A percentile compares a stretch with the other conserved stretches of the same genome.
Evolutionary conservation across 2,797 vertebrate species (phyloP).

Genomic region (Oophaga sylvatica): DNA sequence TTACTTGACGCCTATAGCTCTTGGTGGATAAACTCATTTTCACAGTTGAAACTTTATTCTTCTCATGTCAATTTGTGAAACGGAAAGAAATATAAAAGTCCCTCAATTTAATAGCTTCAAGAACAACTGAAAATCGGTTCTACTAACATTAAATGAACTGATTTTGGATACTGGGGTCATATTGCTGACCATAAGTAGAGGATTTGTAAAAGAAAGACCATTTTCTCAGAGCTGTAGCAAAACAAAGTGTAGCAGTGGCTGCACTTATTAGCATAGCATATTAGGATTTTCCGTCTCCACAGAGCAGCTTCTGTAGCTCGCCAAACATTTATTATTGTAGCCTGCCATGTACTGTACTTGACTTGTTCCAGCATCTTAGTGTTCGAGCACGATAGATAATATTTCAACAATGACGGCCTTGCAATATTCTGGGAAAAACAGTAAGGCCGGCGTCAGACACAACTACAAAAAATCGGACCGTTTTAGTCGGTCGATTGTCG

Average conservation of each 20-base stretch:
- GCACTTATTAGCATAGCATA: not conserved
- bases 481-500: no score
- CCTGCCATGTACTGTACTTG: not conserved
- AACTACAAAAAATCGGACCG: no score
- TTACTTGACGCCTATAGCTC: no score
- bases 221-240: not conserved
- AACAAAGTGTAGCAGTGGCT: not conserved
- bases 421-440: not conserved
- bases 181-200: not conserved
- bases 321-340: not conserved
- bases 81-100: no score
- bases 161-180: not conserved
- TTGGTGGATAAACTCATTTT: no score
- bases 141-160: not conserved
- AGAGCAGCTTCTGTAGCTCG: not conserved
- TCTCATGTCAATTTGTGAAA: no score
- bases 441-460: no score
- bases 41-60: no score
- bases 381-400: not conserved
- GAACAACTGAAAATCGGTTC: not conserved
- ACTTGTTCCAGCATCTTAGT: not conserved
- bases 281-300: not conserved
- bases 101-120: not conserved
- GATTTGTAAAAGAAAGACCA: no score
- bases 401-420: not conserved